These are phyloP conservation scores for Aix galericulata DNA, from an alignment of 2,113 vertebrate species.

Conservation along the genomic window DNA sequence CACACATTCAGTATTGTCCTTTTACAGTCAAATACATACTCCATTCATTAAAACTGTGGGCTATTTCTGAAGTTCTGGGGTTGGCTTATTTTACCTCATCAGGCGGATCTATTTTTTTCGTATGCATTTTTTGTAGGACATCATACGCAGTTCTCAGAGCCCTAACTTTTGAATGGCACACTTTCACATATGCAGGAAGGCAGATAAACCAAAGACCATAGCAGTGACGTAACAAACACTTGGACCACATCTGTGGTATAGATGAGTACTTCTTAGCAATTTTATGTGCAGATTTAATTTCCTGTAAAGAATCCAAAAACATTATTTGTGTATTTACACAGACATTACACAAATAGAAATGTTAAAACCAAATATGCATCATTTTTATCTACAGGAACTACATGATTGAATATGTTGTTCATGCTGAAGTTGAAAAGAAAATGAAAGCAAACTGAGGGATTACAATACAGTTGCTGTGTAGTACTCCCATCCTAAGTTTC, in stretches of 20 bases:
- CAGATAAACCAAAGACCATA: constrained; percentile 98
- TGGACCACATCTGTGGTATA: constrained; percentile 98
- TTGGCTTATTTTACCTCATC: constrained; percentile 85
- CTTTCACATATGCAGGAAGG: constrained; percentile 90
- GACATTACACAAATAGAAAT: not conserved
- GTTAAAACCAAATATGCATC: not conserved
- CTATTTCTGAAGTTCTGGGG: not conserved
- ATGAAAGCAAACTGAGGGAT: not conserved
- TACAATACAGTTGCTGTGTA: not conserved
- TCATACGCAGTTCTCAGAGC: constrained; percentile 93
- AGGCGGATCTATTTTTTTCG: constrained; percentile 92
- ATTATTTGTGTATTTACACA: not conserved
- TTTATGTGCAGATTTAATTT: constrained; percentile 94
- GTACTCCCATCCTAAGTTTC: not conserved
- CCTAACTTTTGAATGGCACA: constrained; percentile 94
- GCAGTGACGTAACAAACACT: constrained; percentile 93
- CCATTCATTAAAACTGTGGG: accelerated
- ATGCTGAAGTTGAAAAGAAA: not conserved
- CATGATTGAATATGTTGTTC: too few relatives aligned
- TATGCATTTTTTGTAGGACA: constrained; percentile 94
- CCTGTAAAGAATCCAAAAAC: constrained; percentile 74
- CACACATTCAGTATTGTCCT: not conserved
- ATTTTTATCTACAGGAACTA: not conserved
- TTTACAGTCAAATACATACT: not conserved
- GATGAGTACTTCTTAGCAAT: constrained; percentile 94